A percentile compares a stretch with the other conserved stretches of the same genome.
Conservation (phyloP, 2,113 vertebrate species). For the Sclerurus mexicanus region DNA sequence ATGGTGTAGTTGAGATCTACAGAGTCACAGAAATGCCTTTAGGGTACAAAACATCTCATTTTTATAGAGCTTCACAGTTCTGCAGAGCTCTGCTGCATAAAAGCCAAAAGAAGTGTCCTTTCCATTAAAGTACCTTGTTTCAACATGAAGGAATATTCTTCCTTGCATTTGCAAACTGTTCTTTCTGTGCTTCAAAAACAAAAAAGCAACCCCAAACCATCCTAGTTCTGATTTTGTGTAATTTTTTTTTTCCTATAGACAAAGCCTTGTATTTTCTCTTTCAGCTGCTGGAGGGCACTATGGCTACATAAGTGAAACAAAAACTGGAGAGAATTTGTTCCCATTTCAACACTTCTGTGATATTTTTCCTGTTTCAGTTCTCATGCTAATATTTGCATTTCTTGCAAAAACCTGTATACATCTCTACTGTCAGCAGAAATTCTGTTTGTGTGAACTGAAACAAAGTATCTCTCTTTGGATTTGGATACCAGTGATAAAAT, state of each 20-base stretch:
- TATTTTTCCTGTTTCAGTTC: constrained; percentile 36
- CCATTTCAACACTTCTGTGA: constrained; percentile 13
- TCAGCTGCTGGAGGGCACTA: constrained; percentile 60
- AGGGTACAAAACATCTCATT: neutral
- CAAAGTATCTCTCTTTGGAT: constrained; percentile 7
- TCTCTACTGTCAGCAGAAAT: constrained; percentile 51
- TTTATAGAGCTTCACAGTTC: neutral
- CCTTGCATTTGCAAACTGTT: neutral
- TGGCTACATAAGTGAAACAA: constrained; percentile 17
- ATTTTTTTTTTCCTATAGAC: neutral
- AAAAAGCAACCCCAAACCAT: neutral
- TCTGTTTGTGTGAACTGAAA: neutral
- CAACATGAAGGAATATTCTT: neutral
- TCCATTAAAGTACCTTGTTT: neutral
- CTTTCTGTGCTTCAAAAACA: neutral
- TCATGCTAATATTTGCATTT: constrained; percentile 62
- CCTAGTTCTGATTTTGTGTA: neutral
- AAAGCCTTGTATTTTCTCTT: neutral
- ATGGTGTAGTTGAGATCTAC: neutral
- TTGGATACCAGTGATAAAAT: neutral
- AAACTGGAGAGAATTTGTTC: neutral
- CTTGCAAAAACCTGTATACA: constrained; percentile 24
- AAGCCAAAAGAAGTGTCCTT: neutral
- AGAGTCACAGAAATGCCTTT: neutral
- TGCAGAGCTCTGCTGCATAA: neutral